Percentiles rank a stretch among this genome's conserved stretches.
phyloP scores from a whole-genome alignment of 2,888 invertebrate genomes.

The Drosophila multiciliata region DNA sequence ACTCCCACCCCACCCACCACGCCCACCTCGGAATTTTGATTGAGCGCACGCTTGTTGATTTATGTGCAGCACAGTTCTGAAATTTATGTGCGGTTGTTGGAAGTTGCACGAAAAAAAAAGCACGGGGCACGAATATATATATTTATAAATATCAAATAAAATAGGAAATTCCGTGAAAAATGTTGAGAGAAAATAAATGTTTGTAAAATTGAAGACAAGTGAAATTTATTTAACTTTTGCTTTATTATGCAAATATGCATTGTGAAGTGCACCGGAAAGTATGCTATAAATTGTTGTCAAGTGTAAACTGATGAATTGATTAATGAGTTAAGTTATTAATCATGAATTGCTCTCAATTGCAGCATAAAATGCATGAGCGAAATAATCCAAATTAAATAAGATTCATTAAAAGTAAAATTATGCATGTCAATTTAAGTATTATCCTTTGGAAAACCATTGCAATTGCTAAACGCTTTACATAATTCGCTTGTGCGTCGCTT shows the following conservation, averaged over 20 bases:
- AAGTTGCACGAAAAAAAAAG: conserved; percentile 27
- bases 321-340: background rate
- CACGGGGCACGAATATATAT: background rate
- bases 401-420: conserved; percentile 5
- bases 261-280: conserved; percentile 12
- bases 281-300: conserved; percentile 28
- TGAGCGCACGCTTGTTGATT: conserved; percentile 69
- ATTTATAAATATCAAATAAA: conserved; percentile 15
- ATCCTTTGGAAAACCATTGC: conserved; percentile 9
- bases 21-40: conserved; percentile 55
- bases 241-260: conserved; percentile 22
- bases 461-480: conserved; percentile 13
- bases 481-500: conserved; percentile 13
- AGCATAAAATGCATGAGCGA: background rate
- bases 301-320: background rate
- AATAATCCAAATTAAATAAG: background rate
- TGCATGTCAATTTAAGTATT: conserved; percentile 3
- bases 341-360: too few relatives aligned
- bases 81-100: conserved; percentile 66
- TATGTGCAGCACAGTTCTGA: conserved; percentile 61
- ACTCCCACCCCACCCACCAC: background rate
- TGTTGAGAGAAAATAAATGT: conserved; percentile 5
- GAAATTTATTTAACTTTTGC: conserved; percentile 25
- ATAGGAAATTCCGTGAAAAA: conserved; percentile 1
- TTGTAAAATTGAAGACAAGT: conserved; percentile 13